Base-by-base conservation (phyloP, 2,888 invertebrate genomes). In the Chrysodeixis includens region DNA sequence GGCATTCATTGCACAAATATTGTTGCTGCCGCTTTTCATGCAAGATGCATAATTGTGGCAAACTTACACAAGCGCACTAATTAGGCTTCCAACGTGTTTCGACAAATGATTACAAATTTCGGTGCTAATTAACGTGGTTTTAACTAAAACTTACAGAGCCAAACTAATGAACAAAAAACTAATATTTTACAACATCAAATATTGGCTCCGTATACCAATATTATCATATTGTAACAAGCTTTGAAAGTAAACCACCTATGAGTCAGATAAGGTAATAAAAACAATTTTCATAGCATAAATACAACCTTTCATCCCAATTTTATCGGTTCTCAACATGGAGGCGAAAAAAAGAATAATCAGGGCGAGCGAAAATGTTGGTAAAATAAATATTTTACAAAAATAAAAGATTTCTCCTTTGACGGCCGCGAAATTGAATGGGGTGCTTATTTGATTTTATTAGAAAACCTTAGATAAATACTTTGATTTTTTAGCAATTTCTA, bases 231-330 rank as follows among this genome's bases (percentile, higher is more conserved):
- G 46, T 49, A 20, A 18, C 46, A 20, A 9, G 22, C 44, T 49
- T 40, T 30, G 14, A 60, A 66, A 58, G 57, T 63, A 78, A 69
- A 63, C 54, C 49, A 65, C 63, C 69, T 78, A 69, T 56, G 52
- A 10, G 5, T 4, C 55, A 62, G 30, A 67, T 58, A 67, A 49
- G 49, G 68, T 53, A 78, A 74, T 65, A 79, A 79, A 78, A 66
- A 32, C 74, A 53, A 69, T 75, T 63, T 69, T 60, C 49, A 20
- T 53, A 64, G 66, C 63, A 66, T 75, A 78, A 79, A 67, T 56
- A 64, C 51, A 65, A 53, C 56, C 53, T 22, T 52, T 40, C 66
- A 79, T 53, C 63, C 18, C 0, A 66, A 75, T 62, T 79, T 75
- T 66, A 70, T 56, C 51, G 44, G 6, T 59, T 62, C 40, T n/a